Evolutionary conservation across 1,140 invertebrate genomes (phyloP).

Genomic region (Frieseomelitta varia): DNA sequence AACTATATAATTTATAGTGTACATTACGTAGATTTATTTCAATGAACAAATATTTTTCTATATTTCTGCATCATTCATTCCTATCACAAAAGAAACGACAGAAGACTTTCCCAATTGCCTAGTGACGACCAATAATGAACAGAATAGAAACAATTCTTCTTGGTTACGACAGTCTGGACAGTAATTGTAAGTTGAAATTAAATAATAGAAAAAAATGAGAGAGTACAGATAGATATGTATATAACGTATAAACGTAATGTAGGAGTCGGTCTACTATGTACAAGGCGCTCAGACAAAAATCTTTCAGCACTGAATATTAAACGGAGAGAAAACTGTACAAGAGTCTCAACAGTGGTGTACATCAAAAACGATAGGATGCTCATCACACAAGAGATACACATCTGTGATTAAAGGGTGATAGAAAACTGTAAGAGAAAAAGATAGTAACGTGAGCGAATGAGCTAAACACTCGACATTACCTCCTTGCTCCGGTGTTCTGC

Average conservation of each 20-base stretch:
- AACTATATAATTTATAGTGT: too few species aligned
- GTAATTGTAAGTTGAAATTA: constrained; percentile 8
- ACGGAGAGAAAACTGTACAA: constrained; percentile 26
- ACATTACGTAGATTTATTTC: too few species aligned
- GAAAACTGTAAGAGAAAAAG: constrained; percentile 27
- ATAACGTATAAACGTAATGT: constrained; percentile 8
- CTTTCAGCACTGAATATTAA: constrained; percentile 49
- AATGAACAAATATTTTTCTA: too few species aligned
- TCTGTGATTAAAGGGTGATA: constrained; percentile 40
- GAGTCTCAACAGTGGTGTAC: constrained; percentile 45
- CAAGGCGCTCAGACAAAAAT: constrained; percentile 55
- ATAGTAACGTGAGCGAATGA: neutral
- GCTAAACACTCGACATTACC: constrained; percentile 84
- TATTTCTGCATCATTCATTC: too few species aligned
- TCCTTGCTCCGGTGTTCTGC: constrained; percentile 92
- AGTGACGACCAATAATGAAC: neutral
- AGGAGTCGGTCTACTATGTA: constrained; percentile 58
- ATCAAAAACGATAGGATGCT: constrained; percentile 45
- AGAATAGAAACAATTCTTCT: neutral
- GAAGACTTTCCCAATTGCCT: too few species aligned
- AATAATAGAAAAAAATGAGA: constrained; percentile 9
- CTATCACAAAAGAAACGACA: too few species aligned
- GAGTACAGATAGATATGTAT: neutral
- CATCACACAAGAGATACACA: constrained; percentile 53
- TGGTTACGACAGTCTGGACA: neutral